phyloP scores from a whole-genome alignment of 2,113 vertebrate genomes.

The Jaculus jaculus region DNA sequence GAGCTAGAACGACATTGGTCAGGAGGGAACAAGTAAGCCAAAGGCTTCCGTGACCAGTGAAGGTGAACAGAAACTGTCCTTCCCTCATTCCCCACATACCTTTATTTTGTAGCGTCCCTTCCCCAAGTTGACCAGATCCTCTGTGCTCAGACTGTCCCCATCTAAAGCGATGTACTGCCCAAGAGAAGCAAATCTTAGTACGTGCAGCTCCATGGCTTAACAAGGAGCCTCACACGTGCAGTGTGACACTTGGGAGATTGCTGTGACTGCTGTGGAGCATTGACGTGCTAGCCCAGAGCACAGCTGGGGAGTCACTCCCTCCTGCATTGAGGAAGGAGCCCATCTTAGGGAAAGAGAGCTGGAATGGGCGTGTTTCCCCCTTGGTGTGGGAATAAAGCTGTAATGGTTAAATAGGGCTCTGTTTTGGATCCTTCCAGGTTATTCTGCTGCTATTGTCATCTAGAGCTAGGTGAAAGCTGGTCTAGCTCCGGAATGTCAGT shows the following conservation, averaged over 20 bases:
- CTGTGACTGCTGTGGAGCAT: background rate
- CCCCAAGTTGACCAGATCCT: conserved; percentile 94
- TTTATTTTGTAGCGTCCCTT: conserved; percentile 96
- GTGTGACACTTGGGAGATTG: background rate
- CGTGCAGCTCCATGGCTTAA: background rate
- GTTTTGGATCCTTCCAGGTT: background rate
- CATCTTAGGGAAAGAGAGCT: background rate
- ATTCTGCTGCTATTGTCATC: background rate
- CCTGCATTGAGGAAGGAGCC: too few relatives aligned
- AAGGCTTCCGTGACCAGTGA: accelerated
- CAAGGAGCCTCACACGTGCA: background rate
- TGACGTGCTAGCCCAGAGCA: background rate
- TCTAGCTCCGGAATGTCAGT: too few relatives aligned
- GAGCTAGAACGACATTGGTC: conserved; percentile 85
- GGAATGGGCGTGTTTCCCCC: background rate
- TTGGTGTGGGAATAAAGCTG: background rate
- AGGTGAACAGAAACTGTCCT: background rate
- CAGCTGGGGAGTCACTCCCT: too few relatives aligned
- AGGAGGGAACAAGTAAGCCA: background rate
- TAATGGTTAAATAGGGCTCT: background rate
- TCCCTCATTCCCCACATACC: conserved; percentile 82
- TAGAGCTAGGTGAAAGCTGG: too few relatives aligned
- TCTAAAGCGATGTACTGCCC: conserved; percentile 92
- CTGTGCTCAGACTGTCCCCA: conserved; percentile 92
- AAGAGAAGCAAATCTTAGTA: conserved; percentile 58